Evolutionary conservation across 2,113 vertebrate genomes (phyloP), one percentile per base, ranked within the genome.

Genomic region (Podiceps cristatus): DNA sequence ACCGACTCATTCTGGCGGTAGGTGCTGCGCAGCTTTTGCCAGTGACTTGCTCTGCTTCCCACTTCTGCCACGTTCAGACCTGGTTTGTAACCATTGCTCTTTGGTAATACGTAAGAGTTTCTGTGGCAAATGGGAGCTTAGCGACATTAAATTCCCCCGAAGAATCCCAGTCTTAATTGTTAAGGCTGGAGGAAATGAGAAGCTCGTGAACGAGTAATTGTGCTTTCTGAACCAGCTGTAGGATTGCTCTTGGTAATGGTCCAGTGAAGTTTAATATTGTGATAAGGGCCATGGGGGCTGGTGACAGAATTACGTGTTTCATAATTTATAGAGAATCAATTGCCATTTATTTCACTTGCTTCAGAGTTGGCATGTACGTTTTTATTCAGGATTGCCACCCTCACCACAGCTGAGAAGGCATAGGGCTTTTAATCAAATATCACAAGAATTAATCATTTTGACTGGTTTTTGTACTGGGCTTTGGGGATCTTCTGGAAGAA

Each of bases 61-160:
- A 1, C 0, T 1, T 22, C 58, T 40, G 12, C 60, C 49, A 24
- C 0, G 0, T 18, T 47, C 88, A 95, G 47, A 4, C 11, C 67
- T n/a, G 35, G n/a, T 52, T 44, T 75, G 63, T 50, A 33, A 53
- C 25, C n/a, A 10, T 10, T 3, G 1, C 25, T 59, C 45, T 23
- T 2, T 23, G 53, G 49, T 33, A 31, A 79, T 7, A 49, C 0
- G 1, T 8, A 18, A 7, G 59, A 44, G 23, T 33, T 88, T 44
- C 82, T 67, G 49, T 53, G 72, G 49, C 60, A 91, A 74, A 78
- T 0, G 1, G 45, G 40, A 84, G 35, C 73, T 89, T 37, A 85
- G 40, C 5, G 4, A 35, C 33, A 23, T 7, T 16, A 47, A 33
- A 81, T 59, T 53, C 27, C 40, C 58, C 50, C n/a, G 64, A 60